Percentiles rank a stretch among this genome's conserved stretches.
Conservation (phyloP, 2,888 invertebrate species). For the Polydrusus tereticollis region DNA sequence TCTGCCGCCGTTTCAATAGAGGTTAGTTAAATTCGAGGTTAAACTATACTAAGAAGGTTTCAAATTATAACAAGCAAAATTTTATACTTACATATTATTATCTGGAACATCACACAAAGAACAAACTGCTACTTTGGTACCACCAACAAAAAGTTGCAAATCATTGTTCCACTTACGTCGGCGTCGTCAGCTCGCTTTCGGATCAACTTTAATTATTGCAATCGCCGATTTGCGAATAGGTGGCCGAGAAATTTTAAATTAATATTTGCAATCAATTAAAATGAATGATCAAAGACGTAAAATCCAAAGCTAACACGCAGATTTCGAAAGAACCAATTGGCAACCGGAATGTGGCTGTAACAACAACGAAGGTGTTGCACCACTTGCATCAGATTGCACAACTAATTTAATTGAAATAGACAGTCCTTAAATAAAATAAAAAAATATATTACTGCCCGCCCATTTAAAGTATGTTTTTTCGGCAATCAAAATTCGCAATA, state of each 20-base stretch:
- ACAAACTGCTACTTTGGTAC: slow-evolving; percentile 3
- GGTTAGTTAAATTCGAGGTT: too few species aligned
- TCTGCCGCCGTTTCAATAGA: too few species aligned
- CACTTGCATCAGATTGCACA: not conserved
- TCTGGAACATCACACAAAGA: slow-evolving; percentile 15
- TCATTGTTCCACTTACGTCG: slow-evolving; percentile 25
- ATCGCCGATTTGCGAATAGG: slow-evolving; percentile 13
- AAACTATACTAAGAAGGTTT: too few species aligned
- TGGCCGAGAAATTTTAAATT: slow-evolving; percentile 23
- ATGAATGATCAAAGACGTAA: not conserved
- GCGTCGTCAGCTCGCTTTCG: slow-evolving; percentile 9
- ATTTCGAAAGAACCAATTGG: not conserved
- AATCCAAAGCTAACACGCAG: not conserved
- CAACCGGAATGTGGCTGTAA: not conserved
- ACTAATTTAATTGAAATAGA: not conserved
- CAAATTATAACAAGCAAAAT: too few species aligned
- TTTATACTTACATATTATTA: slow-evolving; percentile 5
- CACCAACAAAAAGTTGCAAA: slow-evolving; percentile 6
- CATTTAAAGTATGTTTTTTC: not conserved
- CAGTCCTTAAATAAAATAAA: too few species aligned
- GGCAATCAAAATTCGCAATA: not conserved
- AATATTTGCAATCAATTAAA: not conserved
- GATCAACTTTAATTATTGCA: slow-evolving; percentile 21
- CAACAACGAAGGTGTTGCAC: slow-evolving; percentile 6
- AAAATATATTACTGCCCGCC: too few species aligned